Evolutionary conservation across 2,113 vertebrate genomes (phyloP).

Genomic region (Boulengeromyrus knoepffleri): DNA sequence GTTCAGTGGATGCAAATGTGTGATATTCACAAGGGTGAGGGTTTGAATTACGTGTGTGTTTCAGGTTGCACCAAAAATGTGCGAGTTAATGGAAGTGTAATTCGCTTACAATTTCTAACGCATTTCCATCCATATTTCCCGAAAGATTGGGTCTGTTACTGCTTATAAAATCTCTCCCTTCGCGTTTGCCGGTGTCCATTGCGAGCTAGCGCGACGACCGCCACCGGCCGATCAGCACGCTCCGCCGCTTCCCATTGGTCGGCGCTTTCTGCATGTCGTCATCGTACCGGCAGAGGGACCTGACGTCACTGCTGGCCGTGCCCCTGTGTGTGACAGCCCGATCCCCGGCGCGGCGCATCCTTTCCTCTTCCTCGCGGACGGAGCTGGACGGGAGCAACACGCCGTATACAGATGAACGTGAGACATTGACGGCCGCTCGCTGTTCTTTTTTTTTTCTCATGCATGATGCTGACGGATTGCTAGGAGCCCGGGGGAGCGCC

Average conservation of each 20-base stretch:
- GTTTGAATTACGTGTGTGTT: background rate
- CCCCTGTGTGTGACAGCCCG: constrained; percentile 45
- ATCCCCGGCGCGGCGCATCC: constrained; percentile 45
- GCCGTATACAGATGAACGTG: constrained; percentile 35
- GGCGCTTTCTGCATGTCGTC: constrained; percentile 49
- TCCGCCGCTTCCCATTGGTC: constrained; percentile 31
- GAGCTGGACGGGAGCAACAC: constrained; percentile 40
- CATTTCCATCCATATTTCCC: background rate
- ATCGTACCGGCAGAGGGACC: constrained; percentile 48
- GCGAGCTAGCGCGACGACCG: background rate
- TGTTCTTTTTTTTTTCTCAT: constrained; percentile 13
- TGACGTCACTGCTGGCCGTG: constrained; percentile 21
- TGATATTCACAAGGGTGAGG: background rate
- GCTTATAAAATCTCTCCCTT: background rate
- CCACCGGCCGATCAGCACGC: constrained; percentile 23
- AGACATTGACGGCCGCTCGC: constrained; percentile 34
- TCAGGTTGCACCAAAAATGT: background rate
- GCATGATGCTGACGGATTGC: constrained; percentile 47
- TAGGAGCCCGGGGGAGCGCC: constrained; percentile 43
- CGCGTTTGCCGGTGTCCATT: background rate
- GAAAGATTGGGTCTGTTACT: background rate
- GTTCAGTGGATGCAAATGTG: background rate
- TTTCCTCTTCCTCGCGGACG: constrained; percentile 30
- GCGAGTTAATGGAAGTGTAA: background rate
- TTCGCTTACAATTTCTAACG: background rate